Conservation (phyloP, 2,797 vertebrate species). For the Rallus crepitans region DNA sequence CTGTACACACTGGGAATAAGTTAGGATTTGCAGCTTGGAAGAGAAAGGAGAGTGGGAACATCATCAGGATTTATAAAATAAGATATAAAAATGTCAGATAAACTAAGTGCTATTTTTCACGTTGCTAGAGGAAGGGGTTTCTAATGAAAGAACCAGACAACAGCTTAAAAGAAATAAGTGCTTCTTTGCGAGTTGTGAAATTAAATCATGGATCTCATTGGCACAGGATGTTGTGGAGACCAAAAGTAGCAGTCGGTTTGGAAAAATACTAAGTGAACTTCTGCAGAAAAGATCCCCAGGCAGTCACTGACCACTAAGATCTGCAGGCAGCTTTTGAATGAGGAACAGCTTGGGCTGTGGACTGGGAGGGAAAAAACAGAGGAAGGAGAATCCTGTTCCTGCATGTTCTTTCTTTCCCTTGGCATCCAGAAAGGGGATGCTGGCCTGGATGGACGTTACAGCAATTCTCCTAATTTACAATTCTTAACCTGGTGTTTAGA, state of each 20-base stretch:
- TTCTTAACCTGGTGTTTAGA: background rate
- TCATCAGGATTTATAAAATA: slow-evolving; percentile 19
- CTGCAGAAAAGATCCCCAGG: background rate
- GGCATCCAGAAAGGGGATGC: background rate
- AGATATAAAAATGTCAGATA: background rate
- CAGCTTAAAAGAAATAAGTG: background rate
- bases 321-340: background rate
- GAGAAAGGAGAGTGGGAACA: background rate
- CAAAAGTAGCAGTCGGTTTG: background rate
- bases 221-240: background rate
- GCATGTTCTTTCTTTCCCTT: background rate
- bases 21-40: background rate
- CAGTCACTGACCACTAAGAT: background rate
- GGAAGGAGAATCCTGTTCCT: background rate
- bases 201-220: background rate
- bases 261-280: background rate
- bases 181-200: background rate
- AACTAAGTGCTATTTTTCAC: background rate
- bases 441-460: background rate
- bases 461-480: background rate
- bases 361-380: background rate
- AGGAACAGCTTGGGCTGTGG: background rate
- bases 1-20: too few relatives aligned
- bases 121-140: background rate
- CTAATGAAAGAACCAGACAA: background rate